Evolutionary conservation across 2,888 invertebrate genomes (phyloP).

Genomic region (Xylota sylvarum): DNA sequence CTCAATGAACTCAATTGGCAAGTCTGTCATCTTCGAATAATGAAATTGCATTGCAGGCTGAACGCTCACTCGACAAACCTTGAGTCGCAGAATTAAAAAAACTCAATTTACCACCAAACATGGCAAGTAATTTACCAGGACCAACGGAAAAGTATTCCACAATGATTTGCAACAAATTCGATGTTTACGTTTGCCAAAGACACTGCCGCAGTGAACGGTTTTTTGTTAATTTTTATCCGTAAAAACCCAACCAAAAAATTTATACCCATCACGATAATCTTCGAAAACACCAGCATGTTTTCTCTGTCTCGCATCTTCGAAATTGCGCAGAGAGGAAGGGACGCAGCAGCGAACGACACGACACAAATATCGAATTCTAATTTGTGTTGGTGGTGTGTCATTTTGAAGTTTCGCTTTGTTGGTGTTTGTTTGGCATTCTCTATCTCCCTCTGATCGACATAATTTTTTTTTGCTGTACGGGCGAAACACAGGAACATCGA

Average conservation of each 20-base stretch:
- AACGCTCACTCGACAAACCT: slow-evolving; percentile 43
- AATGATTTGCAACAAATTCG: slow-evolving; percentile 38
- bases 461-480: slow-evolving; percentile 61
- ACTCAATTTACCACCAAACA: slow-evolving; percentile 20
- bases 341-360: slow-evolving; percentile 51
- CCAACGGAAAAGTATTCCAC: background rate
- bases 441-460: slow-evolving; percentile 66
- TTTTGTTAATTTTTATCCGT: slow-evolving; percentile 21
- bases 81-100: slow-evolving; percentile 18
- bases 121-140: slow-evolving; percentile 61
- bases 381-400: slow-evolving; percentile 71
- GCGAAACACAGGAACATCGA: slow-evolving; percentile 73
- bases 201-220: slow-evolving; percentile 28
- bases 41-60: slow-evolving; percentile 38
- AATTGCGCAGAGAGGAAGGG: slow-evolving; percentile 39
- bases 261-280: slow-evolving; percentile 37
- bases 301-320: slow-evolving; percentile 46
- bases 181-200: slow-evolving; percentile 32
- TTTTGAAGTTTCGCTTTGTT: slow-evolving; percentile 74
- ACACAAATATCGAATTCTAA: slow-evolving; percentile 68
- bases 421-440: slow-evolving; percentile 69
- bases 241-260: slow-evolving; percentile 9
- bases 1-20: slow-evolving; percentile 7
- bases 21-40: slow-evolving; percentile 37
- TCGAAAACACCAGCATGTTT: slow-evolving; percentile 32